Base-by-base conservation (phyloP, 2,888 invertebrate genomes). In the Acronicta alni region DNA sequence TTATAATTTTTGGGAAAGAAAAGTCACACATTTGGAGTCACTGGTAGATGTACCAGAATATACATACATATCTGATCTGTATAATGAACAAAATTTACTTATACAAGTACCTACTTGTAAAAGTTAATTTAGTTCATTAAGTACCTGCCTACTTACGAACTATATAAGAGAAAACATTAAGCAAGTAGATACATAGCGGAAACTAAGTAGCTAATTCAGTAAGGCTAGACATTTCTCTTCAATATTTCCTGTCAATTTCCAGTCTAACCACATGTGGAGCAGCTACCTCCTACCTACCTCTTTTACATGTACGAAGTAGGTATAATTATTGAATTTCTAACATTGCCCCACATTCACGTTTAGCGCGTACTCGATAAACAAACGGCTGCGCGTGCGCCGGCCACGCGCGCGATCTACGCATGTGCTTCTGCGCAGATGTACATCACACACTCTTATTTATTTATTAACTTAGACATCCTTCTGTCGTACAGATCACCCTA, bases 381-480 rank as follows among this genome's bases (percentile, higher is more conserved):
- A 59, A 39, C 39, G n/a, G 6, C 0, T 9, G 41, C 75, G 54
- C 76, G 72, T 62, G 72, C 51, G 47, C 53, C 47, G 16, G 14
- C 5, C 42, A 47, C 51, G 59, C 57, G 69, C 52, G 54, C 47
- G 37, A 7, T 52, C 55, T 52, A 26, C 49, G 39, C 58, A 63
- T 57, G 52, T 44, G 68, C 66, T 69, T 56, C 59, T 69, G 75
- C 81, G 71, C 69, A 77, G 23, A 80, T 72, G 58, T 76, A 79
- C 70, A 72, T 80, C 71, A 70, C 51, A 70, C 51, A 35, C 49
- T 39, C 46, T 57, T 52, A 43, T 58, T 64, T 55, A 45, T 58
- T 60, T 48, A 58, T 71, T 47, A 58, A 37, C 44, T 41, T 37
- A 44, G 53, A 46, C 58, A 51, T 51, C 42, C 30, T 38, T 18